Percentiles rank a stretch among this genome's conserved stretches.
These are phyloP conservation scores for Halictus ligatus DNA, from an alignment of 2,888 invertebrate species.

Conservation along the genomic window DNA sequence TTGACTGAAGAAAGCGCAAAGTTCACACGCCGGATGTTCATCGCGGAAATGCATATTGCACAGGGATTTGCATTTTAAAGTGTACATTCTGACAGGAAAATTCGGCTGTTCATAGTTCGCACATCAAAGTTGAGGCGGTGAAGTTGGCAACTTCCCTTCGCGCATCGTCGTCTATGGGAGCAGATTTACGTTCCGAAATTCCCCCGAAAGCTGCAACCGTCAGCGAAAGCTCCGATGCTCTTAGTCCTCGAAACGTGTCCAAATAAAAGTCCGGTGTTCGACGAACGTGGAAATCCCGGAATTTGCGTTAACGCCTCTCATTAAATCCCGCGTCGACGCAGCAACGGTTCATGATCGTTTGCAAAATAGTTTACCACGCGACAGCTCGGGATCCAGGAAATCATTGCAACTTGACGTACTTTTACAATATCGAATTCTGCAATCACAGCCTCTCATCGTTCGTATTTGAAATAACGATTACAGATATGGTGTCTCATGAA, in stretches of 20 bases:
- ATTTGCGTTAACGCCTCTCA: conserved; percentile 28
- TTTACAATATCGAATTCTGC: background rate
- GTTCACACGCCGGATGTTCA: background rate
- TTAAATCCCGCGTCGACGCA: conserved; percentile 37
- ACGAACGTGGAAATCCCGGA: conserved; percentile 7
- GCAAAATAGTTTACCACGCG: conserved; percentile 24
- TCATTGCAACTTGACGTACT: background rate
- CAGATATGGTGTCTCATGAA: too few species aligned
- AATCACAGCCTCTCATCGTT: background rate
- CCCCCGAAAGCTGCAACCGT: conserved; percentile 1
- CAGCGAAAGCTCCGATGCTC: background rate
- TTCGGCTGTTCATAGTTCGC: background rate
- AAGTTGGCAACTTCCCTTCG: background rate
- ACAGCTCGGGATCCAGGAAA: background rate
- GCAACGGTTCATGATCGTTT: conserved; percentile 8
- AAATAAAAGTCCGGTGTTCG: conserved; percentile 33
- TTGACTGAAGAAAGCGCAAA: background rate
- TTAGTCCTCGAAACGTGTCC: background rate
- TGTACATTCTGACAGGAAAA: background rate
- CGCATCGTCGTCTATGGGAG: background rate
- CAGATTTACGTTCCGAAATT: background rate
- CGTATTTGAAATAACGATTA: background rate
- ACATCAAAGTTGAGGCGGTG: conserved; percentile 9
- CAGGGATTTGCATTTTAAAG: background rate
- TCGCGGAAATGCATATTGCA: background rate